A percentile compares a stretch with the other conserved stretches of the same genome.
phyloP scores from a whole-genome alignment of 2,888 invertebrate genomes.

The Pammene aurita region DNA sequence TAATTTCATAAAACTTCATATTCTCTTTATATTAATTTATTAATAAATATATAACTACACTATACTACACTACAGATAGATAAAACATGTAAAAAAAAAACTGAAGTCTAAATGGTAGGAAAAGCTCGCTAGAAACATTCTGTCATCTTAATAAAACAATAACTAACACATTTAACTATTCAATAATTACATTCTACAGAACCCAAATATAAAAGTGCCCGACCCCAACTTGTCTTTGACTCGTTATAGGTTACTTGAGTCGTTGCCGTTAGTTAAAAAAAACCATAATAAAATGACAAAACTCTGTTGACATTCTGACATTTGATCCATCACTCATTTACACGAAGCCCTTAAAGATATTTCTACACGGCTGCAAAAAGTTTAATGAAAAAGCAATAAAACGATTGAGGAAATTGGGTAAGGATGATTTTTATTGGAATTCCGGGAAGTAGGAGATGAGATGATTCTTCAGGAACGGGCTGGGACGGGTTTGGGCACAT shows the following conservation, averaged over 20 bases:
- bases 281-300: constrained; percentile 2
- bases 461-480: constrained; percentile 11
- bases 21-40: too few relatives aligned
- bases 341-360: neutral
- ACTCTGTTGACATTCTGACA: constrained; percentile 10
- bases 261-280: constrained; percentile 17
- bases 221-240: neutral
- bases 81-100: too few relatives aligned
- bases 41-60: too few relatives aligned
- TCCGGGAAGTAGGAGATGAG: constrained; percentile 4
- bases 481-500: neutral
- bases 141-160: too few relatives aligned
- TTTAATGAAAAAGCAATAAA: constrained; percentile 10
- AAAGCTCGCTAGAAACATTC: too few relatives aligned
- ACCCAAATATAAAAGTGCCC: neutral
- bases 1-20: too few relatives aligned
- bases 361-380: neutral
- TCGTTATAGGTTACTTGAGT: neutral
- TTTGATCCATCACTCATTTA: constrained; percentile 2
- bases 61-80: too few relatives aligned
- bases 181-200: neutral
- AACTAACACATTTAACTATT: too few relatives aligned
- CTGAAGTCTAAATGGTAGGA: too few relatives aligned
- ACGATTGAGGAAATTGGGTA: constrained; percentile 19
- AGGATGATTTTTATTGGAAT: constrained; percentile 20